Evolutionary conservation across 2,113 vertebrate genomes (phyloP), one percentile per base, ranked within the genome.

Genomic region (Actenoides hombroni): DNA sequence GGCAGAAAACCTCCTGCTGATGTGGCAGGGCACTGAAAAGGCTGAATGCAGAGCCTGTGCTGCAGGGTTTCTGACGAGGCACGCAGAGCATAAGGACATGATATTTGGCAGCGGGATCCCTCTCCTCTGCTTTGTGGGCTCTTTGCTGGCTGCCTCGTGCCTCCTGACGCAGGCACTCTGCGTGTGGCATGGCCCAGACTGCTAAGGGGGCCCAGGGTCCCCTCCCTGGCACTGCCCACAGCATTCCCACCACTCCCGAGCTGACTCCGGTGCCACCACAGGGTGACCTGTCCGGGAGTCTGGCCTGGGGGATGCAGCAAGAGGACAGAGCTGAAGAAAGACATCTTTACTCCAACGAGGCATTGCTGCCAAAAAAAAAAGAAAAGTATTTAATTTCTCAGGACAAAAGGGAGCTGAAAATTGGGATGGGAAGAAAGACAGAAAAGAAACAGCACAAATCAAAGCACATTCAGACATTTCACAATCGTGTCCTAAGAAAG

Each of bases 401-500:
- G 69, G 86, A 94, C 75, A 88, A 96, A 95, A 93, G 92, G 13
- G 37, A 86, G 48, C 51, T 93, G 73, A 90, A 95, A 89, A 90
- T 90, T 74, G 39, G 88, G 78, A 89, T 85, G 74, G 63, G 76
- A 95, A 93, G n/a, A 90, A 75, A 95, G 87, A 64, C 78, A 75
- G 57, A 89, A 86, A 73, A 81, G 77, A 88, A 97, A 88, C 86
- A 95, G 91, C 51, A 57, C 40, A 95, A 95, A 78, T 86, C 63
- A 94, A 94, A 94, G 92, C 70, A 67, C 60, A 95, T 77, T 75
- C 29, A 78, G 68, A 56, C n/a, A 49, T 93, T 97, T 95, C 87
- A 86, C 68, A 92, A 80, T 92, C 16, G 3, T 82, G 44, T 80
- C 81, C 80, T 70, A 82, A 68, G 63, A 88, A 91, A 75, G 61